Evolutionary conservation across 64 coral and sea anemone species (phyloP).

Genomic region (Orbicella faveolata): DNA sequence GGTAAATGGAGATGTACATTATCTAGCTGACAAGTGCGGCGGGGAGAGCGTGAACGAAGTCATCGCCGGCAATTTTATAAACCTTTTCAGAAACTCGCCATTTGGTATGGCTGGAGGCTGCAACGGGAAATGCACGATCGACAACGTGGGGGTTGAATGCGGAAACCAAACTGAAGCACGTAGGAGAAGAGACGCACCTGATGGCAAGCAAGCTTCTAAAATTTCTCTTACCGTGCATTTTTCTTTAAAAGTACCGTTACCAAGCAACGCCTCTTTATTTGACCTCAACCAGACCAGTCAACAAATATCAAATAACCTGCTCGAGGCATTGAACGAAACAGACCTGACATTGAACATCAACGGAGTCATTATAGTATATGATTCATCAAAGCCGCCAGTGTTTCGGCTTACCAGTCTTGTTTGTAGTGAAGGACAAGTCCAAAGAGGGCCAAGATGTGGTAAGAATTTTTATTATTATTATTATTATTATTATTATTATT

Average conservation of each 20-base stretch:
- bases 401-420: neutral
- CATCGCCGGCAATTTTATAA: conserved; percentile 10
- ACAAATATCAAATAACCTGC: neutral
- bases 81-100: neutral
- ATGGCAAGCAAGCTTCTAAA: neutral
- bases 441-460: conserved; percentile 10
- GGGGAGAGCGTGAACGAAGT: neutral
- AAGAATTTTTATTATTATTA: neutral
- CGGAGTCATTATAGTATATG: neutral
- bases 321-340: neutral
- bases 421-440: conserved; percentile 20
- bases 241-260: neutral
- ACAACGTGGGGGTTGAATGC: conserved; percentile 8
- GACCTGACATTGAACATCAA: conserved; percentile 19
- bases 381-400: conserved; percentile 5
- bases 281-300: neutral
- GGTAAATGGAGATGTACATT: neutral
- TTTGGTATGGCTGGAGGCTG: conserved; percentile 7
- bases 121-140: neutral
- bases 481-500: too few species aligned
- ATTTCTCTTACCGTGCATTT: neutral
- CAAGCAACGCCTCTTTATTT: neutral
- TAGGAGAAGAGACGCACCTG: neutral
- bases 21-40: conserved; percentile 5
- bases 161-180: neutral